Percentiles rank a stretch among this genome's conserved stretches.
Evolutionary conservation across 2,113 vertebrate genomes (phyloP).

Genomic region (Paramormyrops kingsleyae): DNA sequence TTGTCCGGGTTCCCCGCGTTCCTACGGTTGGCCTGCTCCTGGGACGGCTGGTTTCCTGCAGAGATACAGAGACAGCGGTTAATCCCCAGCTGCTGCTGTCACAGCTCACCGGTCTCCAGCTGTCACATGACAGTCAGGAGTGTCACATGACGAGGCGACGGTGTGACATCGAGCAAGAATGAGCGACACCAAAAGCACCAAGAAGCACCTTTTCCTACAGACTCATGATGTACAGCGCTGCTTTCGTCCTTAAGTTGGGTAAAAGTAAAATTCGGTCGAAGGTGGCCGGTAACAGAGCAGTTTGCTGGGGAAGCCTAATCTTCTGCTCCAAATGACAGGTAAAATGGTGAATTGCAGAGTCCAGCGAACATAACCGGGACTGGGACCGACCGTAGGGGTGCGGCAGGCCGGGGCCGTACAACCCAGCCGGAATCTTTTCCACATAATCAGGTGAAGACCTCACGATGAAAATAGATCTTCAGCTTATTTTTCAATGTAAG

Average conservation of each 20-base stretch:
- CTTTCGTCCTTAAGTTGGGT: neutral
- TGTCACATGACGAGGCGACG: neutral
- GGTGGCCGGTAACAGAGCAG: neutral
- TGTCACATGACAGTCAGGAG: neutral
- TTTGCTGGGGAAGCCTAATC: neutral
- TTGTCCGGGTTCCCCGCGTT: constrained; percentile 74
- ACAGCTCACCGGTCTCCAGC: neutral
- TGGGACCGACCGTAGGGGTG: too few relatives aligned
- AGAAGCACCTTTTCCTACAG: neutral
- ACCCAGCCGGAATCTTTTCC: neutral
- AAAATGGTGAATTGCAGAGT: neutral
- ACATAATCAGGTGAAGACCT: neutral
- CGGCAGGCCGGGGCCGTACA: too few relatives aligned
- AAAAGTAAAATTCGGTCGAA: neutral
- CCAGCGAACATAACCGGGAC: neutral
- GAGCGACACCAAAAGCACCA: neutral
- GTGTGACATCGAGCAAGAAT: neutral
- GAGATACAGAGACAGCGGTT: neutral
- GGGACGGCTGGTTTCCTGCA: constrained; percentile 80
- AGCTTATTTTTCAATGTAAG: neutral
- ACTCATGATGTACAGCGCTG: neutral
- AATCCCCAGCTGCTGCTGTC: neutral
- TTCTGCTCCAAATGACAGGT: neutral
- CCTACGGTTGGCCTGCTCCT: constrained; percentile 72
- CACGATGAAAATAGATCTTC: neutral